A percentile compares a stretch with the other conserved stretches of the same genome.
phyloP scores from a whole-genome alignment of 2,797 vertebrate genomes.

The Etheostoma nigrum region DNA sequence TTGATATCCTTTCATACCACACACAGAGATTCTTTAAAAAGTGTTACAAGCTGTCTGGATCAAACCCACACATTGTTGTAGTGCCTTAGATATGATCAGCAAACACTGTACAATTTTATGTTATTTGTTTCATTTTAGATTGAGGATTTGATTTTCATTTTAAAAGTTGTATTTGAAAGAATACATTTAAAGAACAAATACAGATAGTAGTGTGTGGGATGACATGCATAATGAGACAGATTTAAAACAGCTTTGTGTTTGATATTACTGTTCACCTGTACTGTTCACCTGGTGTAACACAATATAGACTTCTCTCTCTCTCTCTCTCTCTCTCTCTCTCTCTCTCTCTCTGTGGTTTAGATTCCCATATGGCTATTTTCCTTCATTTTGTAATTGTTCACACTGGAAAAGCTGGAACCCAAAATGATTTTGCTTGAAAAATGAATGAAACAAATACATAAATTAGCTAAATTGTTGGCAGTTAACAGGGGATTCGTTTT shows the following conservation, averaged over 20 bases:
- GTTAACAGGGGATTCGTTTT: too few species aligned
- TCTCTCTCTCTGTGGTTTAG: background rate
- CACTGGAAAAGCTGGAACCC: too few species aligned
- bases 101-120: background rate
- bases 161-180: background rate
- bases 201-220: background rate
- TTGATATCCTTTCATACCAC: conserved; percentile 18
- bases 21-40: conserved; percentile 11
- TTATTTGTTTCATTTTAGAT: conserved; percentile 2
- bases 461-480: too few species aligned
- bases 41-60: background rate
- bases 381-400: too few species aligned
- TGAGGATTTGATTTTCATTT: background rate
- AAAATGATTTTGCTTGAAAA: too few species aligned
- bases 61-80: background rate
- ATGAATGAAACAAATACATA: too few species aligned
- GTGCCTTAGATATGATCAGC: background rate
- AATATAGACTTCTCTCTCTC: background rate
- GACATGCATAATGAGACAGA: background rate
- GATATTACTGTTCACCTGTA: conserved; percentile 1
- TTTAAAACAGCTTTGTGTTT: conserved; percentile 4
- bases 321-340: background rate
- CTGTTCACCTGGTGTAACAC: background rate
- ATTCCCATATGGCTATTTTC: background rate
- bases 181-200: background rate